A percentile compares a stretch with the other conserved stretches of the same genome.
Conservation (phyloP, 2,797 vertebrate species). For the Enteromius unitaeniatus region DNA sequence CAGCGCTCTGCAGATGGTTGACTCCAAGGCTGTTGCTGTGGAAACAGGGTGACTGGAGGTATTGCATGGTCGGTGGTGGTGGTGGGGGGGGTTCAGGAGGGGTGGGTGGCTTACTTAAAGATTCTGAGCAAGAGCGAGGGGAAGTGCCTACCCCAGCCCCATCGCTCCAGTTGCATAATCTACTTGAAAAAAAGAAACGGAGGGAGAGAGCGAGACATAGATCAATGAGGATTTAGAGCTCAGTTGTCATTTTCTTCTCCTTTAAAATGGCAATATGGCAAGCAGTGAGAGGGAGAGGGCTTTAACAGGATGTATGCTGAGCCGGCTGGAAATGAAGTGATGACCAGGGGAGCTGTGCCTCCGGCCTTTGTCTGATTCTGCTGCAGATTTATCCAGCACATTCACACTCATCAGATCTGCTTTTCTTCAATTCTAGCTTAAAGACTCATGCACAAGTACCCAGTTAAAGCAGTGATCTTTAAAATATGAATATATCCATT, state of each 20-base stretch:
- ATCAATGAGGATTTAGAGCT: constrained; percentile 77
- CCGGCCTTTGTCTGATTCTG: constrained; percentile 35
- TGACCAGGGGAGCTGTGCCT: constrained; percentile 57
- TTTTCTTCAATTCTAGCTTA: not conserved
- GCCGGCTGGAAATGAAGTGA: constrained; percentile 58
- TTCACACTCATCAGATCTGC: not conserved
- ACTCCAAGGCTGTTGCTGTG: constrained; percentile 86
- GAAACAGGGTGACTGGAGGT: constrained; percentile 72
- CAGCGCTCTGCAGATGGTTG: constrained; percentile 77
- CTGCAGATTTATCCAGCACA: not conserved
- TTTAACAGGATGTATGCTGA: constrained; percentile 63
- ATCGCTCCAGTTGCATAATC: constrained; percentile 77
- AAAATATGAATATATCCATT: not conserved
- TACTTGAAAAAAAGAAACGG: constrained; percentile 61
- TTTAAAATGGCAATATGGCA: constrained; percentile 70
- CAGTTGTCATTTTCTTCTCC: constrained; percentile 74
- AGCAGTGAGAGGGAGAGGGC: constrained; percentile 58
- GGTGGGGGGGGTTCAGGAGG: constrained; percentile 36
- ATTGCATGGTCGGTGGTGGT: constrained; percentile 14
- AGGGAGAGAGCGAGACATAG: constrained; percentile 49
- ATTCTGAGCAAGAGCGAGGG: constrained; percentile 79
- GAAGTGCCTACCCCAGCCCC: constrained; percentile 73
- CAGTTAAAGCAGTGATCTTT: not conserved
- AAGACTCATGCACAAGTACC: not conserved
- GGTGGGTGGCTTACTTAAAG: constrained; percentile 77